Evolutionary conservation across 2,888 invertebrate genomes (phyloP).

Genomic region (Cloeon dipterum): DNA sequence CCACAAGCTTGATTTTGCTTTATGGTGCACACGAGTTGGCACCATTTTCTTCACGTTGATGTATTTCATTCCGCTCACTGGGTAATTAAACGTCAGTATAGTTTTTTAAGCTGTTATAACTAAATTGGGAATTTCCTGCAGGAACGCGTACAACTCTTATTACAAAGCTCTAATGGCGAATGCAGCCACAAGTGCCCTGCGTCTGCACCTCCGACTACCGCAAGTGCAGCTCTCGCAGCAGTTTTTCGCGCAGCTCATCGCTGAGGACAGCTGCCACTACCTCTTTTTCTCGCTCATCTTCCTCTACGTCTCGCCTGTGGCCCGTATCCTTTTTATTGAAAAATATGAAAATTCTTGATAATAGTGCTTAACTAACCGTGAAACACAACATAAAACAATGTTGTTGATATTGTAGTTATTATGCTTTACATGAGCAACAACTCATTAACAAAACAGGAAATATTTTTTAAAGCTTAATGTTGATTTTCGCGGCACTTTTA

Average conservation of each 20-base stretch:
- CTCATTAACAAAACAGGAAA: no score
- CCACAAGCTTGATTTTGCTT: conserved; percentile 67
- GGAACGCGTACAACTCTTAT: conserved; percentile 57
- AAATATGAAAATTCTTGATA: conserved; percentile 3
- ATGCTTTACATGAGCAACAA: no score
- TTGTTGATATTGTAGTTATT: background rate
- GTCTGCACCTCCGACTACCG: conserved; percentile 85
- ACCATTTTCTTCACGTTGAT: conserved; percentile 62
- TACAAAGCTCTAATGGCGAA: conserved; percentile 79
- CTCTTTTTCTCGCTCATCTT: conserved; percentile 89
- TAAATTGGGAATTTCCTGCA: conserved; percentile 26
- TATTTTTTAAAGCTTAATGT: no score
- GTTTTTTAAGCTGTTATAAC: conserved; percentile 1
- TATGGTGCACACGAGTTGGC: conserved; percentile 69
- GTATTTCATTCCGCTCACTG: conserved; percentile 71
- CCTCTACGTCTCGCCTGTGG: conserved; percentile 67
- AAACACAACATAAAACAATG: no score
- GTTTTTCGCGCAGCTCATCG: conserved; percentile 54
- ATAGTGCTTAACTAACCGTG: background rate
- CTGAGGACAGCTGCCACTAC: conserved; percentile 92
- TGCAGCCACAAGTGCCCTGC: conserved; percentile 83
- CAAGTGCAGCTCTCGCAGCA: conserved; percentile 57
- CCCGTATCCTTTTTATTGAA: conserved; percentile 48
- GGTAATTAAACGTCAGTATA: conserved; percentile 32
- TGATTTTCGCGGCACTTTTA: no score